Evolutionary conservation across 2,113 vertebrate species (phyloP).

Genomic region (Micromys minutus): DNA sequence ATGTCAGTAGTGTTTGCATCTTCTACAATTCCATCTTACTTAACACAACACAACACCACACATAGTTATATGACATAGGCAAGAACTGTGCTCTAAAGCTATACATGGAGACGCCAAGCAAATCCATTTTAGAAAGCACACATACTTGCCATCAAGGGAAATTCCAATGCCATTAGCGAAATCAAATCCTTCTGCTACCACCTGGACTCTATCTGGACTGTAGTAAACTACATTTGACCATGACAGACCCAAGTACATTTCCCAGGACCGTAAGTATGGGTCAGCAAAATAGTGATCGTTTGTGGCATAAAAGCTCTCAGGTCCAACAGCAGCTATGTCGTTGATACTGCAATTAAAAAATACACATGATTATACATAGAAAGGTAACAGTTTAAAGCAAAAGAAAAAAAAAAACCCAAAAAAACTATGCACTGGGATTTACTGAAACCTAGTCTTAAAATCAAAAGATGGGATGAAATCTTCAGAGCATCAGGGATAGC

Average conservation of each 20-base stretch:
- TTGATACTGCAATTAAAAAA: slow-evolving; percentile 89
- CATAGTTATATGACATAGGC: not conserved
- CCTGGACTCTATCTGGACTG: slow-evolving; percentile 89
- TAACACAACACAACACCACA: not conserved
- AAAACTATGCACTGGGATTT: not conserved
- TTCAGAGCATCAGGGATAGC: not conserved
- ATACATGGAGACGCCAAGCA: not conserved
- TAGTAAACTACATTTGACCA: slow-evolving; percentile 94
- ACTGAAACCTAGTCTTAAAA: not conserved
- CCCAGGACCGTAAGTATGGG: slow-evolving; percentile 81
- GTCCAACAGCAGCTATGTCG: slow-evolving; percentile 91
- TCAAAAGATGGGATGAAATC: not conserved
- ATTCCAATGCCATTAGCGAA: slow-evolving; percentile 93
- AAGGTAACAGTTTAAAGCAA: too few species aligned
- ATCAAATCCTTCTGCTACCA: slow-evolving; percentile 89
- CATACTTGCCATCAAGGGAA: slow-evolving; percentile 93
- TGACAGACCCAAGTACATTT: slow-evolving; percentile 84
- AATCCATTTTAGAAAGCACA: slow-evolving; percentile 23
- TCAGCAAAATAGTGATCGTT: slow-evolving; percentile 92
- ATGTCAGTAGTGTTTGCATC: slow-evolving; percentile 24
- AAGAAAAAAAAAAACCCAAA: too few species aligned
- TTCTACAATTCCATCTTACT: not conserved
- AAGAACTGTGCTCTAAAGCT: not conserved
- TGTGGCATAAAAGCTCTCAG: slow-evolving; percentile 94
- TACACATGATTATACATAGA: not conserved